Evolutionary conservation across 1,140 invertebrate species (phyloP), one percentile per base, ranked within the genome.

Genomic region (Drosophila mojavensis): DNA sequence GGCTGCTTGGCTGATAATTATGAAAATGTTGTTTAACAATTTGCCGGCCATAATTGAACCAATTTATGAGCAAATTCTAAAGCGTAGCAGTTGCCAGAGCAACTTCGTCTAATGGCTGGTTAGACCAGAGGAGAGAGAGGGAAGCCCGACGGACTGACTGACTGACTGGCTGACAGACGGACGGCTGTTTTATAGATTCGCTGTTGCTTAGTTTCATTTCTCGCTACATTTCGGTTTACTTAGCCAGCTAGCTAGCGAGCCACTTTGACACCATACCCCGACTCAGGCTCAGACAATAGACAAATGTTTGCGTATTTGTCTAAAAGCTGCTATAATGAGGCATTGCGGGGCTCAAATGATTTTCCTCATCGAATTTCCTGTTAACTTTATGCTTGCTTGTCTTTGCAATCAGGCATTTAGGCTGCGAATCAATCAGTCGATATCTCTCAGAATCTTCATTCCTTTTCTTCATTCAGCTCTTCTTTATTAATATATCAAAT

Each of bases 21-120:
- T 74, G 71, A 74, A 62, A 74, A 74, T 74, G 71, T 74, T 69
- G 71, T 69, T 74, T 47, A 74, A 62, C 65, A 69, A 74, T 74
- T 69, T 74, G 65, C 65, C 59, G 39, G 70, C 70, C 70, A 73
- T 68, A 73, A 74, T 74, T 74, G 65, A 69, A 69, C 58, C 66
- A 61, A 73, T 73, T 54, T 61, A 68, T 68, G 50, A 43, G 69
- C 24, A 58, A 65, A 58, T 26, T 60, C 26, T 48, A 60, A 60
- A 60, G 58, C 58, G 11, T 24, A 41, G 20, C 54, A 26, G 47
- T 20, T 20, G 47, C 47, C 17, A 24, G 47, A 48, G 47, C 47
- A 20, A 48, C 20, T 24, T 6, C 43, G 6, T 45, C 43, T 17
- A 47, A 17, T 47, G 15, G n/a, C 43, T 3, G 15, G 36, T 11